Base-by-base conservation (phyloP, 2,797 vertebrate genomes). In the Gymnodraco acuticeps region DNA sequence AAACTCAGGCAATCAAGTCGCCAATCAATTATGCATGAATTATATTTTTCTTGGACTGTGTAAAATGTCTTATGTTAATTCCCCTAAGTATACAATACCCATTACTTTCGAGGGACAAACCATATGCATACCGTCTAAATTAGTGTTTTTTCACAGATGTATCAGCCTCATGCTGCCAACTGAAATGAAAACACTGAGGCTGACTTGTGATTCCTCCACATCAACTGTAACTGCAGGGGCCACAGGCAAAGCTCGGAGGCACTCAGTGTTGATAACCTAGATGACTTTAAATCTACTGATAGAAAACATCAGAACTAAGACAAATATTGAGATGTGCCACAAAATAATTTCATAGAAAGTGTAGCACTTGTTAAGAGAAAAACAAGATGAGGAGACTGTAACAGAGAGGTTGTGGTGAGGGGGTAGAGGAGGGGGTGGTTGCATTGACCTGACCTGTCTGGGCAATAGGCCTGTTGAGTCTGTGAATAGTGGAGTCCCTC, bases 11-110 rank as follows among this genome's bases (percentile, higher is more conserved):
- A 95, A 95, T 95, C 93, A 94, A 89, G 87, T 87, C 69, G 17
- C 86, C 89, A 92, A 95, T 95, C 93, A 95, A 95, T 94, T 95
- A 95, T 95, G 93, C 83, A 95, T 94, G 93, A 93, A 89, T 94
- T 93, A 93, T 93, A 93, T 90, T 94, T 95, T 94, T 91, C 90
- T 90, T 91, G 75, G 90, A 87, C 87, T 79, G 90, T 84, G 89
- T 91, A 89, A 94, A 94, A 94, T 92, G 87, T 92, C 82, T 88
- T 87, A 87, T 89, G 92, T 90, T 94, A 94, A 94, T 92, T 93
- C 88, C 85, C 83, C 88, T 81, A 91, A 92, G 86, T 92, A 89
- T 90, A 92, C 88, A 86, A 87, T 84, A 68, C 60, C 61, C 72
- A 92, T 93, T 87, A 90, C 80, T 88, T 91, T 84, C 68, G 53